phyloP scores from a whole-genome alignment of 2,797 vertebrate genomes.

The Pangasius mekongensis region DNA sequence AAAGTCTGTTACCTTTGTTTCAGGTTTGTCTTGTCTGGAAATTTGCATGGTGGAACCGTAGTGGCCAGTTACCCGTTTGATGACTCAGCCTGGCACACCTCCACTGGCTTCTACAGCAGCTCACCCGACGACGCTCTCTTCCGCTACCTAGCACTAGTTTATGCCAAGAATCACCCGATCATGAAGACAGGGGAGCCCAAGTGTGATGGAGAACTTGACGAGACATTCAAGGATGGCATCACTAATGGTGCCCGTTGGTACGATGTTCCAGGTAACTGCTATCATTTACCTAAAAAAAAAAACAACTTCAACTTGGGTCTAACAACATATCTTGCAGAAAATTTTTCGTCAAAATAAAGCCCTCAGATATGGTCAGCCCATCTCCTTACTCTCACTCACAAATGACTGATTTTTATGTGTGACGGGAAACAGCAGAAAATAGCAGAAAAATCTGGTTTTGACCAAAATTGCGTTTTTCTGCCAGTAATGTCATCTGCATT shows the following conservation, averaged over 20 bases:
- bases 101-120: constrained; percentile 82
- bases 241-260: constrained; percentile 96
- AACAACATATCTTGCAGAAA: background rate
- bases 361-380: background rate
- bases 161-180: constrained; percentile 86
- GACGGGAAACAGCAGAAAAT: background rate
- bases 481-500: background rate
- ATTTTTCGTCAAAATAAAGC: background rate
- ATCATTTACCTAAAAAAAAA: background rate
- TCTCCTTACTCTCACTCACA: background rate
- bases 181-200: constrained; percentile 90
- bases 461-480: background rate
- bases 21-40: constrained; percentile 95
- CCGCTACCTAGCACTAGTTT: constrained; percentile 85
- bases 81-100: constrained; percentile 81
- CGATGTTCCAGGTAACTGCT: constrained; percentile 84
- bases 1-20: background rate
- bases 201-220: constrained; percentile 74
- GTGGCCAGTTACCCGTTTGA: constrained; percentile 98
- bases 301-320: background rate
- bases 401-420: background rate
- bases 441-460: background rate
- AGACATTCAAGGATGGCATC: constrained; percentile 91
- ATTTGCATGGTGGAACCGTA: constrained; percentile 93
- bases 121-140: constrained; percentile 91